Evolutionary conservation across 2,113 vertebrate species (phyloP).

Genomic region (Chloroceryle aenea): DNA sequence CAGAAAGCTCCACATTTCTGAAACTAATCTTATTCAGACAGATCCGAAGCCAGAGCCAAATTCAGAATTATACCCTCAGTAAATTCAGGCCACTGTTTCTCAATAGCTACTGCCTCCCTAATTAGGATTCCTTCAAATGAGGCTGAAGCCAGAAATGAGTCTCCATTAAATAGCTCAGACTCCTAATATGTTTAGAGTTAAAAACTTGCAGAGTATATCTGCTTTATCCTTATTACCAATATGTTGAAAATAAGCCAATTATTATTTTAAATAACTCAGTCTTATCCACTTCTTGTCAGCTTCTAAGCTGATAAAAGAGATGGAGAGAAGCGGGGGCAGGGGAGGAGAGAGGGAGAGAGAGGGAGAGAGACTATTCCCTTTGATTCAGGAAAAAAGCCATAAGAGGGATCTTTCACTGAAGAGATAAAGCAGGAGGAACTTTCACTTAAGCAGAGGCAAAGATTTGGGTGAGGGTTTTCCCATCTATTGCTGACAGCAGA

Average conservation of each 20-base stretch:
- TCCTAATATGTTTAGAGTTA: constrained; percentile 1
- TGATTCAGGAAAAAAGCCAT: neutral
- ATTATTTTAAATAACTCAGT: constrained; percentile 18
- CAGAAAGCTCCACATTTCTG: constrained; percentile 34
- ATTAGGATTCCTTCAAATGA: constrained; percentile 3
- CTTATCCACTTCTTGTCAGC: neutral
- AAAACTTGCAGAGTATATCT: neutral
- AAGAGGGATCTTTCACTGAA: neutral
- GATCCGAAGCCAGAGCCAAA: constrained; percentile 16
- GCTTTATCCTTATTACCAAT: neutral
- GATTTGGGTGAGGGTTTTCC: constrained; percentile 6
- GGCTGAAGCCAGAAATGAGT: neutral
- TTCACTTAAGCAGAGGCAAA: neutral
- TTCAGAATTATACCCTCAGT: constrained; percentile 15
- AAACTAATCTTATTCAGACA: constrained; percentile 27
- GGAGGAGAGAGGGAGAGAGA: neutral
- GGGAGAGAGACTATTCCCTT: neutral
- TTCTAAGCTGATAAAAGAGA: neutral
- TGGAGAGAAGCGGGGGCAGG: neutral
- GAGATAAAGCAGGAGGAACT: constrained; percentile 7
- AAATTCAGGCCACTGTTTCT: constrained; percentile 29
- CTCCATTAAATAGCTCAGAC: neutral
- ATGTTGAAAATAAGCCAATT: constrained; percentile 39
- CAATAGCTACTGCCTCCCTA: neutral
- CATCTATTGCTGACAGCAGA: neutral